Evolutionary conservation across 2,888 invertebrate species (phyloP).

Genomic region (Protophormia terraenovae): DNA sequence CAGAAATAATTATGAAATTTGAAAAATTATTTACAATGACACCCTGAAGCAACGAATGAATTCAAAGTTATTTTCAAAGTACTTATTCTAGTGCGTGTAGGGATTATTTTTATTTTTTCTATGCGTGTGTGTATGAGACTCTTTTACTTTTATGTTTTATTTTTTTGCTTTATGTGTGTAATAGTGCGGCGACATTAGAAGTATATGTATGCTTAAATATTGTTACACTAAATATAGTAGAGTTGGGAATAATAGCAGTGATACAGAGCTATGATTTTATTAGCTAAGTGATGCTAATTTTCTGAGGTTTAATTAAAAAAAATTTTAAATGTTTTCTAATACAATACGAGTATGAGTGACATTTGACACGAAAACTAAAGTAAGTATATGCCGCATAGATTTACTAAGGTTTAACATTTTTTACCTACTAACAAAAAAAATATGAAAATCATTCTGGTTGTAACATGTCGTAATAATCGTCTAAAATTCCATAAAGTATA

Average conservation of each 20-base stretch:
- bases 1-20: constrained; percentile 21
- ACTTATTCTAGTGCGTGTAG: not conserved
- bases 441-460: no score
- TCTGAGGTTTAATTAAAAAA: no score
- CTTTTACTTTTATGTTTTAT: not conserved
- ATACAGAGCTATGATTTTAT: not conserved
- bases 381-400: no score
- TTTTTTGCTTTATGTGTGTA: not conserved
- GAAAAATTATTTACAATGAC: constrained; percentile 13
- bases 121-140: not conserved
- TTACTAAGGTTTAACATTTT: no score
- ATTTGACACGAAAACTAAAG: no score
- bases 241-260: not conserved
- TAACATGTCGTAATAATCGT: no score
- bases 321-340: no score
- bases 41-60: not conserved
- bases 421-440: no score
- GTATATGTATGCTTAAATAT: not conserved
- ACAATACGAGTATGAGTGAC: no score
- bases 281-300: no score
- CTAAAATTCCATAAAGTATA: no score
- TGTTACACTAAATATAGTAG: not conserved
- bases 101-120: not conserved
- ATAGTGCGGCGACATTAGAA: not conserved
- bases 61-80: not conserved